phyloP scores from a whole-genome alignment of 2,888 invertebrate genomes.

The Pristionchus mayeri region DNA sequence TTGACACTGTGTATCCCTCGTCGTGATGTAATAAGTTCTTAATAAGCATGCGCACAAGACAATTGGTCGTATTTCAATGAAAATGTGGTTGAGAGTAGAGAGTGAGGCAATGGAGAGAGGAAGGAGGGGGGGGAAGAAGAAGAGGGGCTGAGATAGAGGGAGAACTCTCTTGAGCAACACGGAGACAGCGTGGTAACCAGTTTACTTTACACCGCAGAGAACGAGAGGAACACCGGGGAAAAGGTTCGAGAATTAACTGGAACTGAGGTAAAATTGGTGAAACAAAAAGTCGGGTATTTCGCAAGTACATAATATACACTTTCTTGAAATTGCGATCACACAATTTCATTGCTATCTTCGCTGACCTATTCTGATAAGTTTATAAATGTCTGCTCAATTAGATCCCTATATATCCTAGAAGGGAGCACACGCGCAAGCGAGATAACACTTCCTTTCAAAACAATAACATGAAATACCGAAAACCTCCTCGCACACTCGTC shows the following conservation, averaged over 20 bases:
- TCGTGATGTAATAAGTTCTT: background rate
- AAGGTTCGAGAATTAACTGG: background rate
- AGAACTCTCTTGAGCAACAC: background rate
- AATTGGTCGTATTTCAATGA: background rate
- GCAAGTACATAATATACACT: no score
- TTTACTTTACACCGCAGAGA: conserved; percentile 27
- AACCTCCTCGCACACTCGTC: background rate
- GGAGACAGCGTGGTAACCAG: conserved; percentile 1
- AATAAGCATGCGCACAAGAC: background rate
- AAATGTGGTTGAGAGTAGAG: background rate
- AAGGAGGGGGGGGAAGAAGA: background rate
- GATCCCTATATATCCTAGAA: no score
- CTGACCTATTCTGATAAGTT: no score
- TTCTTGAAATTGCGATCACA: no score
- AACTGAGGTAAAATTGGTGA: background rate
- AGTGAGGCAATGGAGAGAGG: background rate
- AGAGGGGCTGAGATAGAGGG: background rate
- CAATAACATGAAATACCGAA: background rate
- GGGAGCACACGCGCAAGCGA: no score
- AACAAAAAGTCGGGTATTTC: background rate
- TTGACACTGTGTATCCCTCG: conserved; percentile 3
- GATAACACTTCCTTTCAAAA: no score
- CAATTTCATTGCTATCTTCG: no score
- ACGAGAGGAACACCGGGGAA: background rate
- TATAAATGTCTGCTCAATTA: no score